Base-by-base conservation (phyloP, 1,140 invertebrate genomes). In the Leptestheria dahalacensis region DNA sequence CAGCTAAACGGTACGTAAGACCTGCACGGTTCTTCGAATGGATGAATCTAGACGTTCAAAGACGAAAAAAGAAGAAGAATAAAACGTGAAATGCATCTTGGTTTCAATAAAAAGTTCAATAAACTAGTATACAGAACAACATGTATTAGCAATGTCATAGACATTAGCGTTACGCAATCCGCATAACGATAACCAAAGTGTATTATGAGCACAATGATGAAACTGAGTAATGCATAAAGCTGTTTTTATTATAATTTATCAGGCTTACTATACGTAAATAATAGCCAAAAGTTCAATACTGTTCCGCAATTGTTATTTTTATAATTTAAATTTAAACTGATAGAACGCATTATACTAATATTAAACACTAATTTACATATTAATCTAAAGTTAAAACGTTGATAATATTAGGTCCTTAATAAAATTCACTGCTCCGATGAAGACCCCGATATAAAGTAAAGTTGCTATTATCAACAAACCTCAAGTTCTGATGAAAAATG, bases 401-500 rank as follows among this genome's bases (percentile, higher is more conserved):
- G n/a, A n/a, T n/a, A n/a, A n/a, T n/a, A n/a, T n/a, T n/a, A n/a
- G n/a, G n/a, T n/a, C n/a, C n/a, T n/a, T n/a, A n/a, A n/a, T n/a
- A n/a, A n/a, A n/a, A n/a, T n/a, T n/a, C n/a, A n/a, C n/a, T n/a
- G 18, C 15, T 50, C 15, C 33, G 20, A 46, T 48, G 18, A 57
- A 59, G 3, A 15, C 25, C 26, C 28, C 23, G 23, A 23, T 51
- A 52, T 23, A 15, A 18, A 2, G 11, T 54, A 52, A 59, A n/a
- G n/a, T n/a, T n/a, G n/a, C n/a, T n/a, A n/a, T n/a, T n/a, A n/a
- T n/a, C 15, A 15, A 58, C 18, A 63, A 67, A 86, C 78, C 85
- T 80, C 47, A 91, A 69, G 69, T 97, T 97, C 68, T 97, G 90
- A 62, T 84, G 78, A 74, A 95, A 97, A 53, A 85, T 74, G 65